These are phyloP conservation scores for Sesia bembeciformis DNA, from an alignment of 2,888 invertebrate species.

Conservation along the genomic window DNA sequence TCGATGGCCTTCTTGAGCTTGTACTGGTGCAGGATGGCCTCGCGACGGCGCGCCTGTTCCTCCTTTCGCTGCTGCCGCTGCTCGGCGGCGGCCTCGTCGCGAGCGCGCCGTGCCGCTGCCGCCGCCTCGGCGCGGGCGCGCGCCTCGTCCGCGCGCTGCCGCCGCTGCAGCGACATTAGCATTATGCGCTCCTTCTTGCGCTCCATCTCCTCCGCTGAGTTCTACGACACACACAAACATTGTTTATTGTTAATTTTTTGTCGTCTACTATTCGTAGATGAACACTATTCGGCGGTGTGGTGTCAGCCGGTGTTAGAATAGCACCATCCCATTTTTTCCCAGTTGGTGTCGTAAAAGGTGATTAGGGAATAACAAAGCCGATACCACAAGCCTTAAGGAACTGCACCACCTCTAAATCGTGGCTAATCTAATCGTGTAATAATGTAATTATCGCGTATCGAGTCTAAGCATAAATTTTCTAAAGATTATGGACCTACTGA, in stretches of 20 bases:
- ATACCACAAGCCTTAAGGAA: no score
- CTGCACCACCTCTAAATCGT: no score
- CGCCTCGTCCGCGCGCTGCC: constrained; percentile 92
- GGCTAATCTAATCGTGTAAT: no score
- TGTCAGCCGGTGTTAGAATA: no score
- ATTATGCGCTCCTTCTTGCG: constrained; percentile 93
- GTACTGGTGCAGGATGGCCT: constrained; percentile 93
- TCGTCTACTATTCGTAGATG: not conserved
- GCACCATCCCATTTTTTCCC: no score
- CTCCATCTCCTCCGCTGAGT: constrained; percentile 92
- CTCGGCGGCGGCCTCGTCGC: constrained; percentile 84
- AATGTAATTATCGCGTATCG: no score
- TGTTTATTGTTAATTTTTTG: no score
- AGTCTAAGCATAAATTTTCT: no score
- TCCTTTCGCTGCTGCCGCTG: constrained; percentile 83
- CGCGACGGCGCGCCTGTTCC: constrained; percentile 90
- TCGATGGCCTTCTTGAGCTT: constrained; percentile 94
- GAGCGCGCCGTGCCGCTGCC: constrained; percentile 81
- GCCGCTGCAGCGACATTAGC: constrained; percentile 89
- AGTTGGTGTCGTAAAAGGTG: no score
- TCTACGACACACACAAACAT: constrained; percentile 57
- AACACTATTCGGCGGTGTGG: not conserved
- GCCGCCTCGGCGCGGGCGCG: constrained; percentile 89
- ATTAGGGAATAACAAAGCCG: no score
- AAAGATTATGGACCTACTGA: no score